Evolutionary conservation across 1,140 invertebrate species (phyloP).

Genomic region (Asobara japonica): DNA sequence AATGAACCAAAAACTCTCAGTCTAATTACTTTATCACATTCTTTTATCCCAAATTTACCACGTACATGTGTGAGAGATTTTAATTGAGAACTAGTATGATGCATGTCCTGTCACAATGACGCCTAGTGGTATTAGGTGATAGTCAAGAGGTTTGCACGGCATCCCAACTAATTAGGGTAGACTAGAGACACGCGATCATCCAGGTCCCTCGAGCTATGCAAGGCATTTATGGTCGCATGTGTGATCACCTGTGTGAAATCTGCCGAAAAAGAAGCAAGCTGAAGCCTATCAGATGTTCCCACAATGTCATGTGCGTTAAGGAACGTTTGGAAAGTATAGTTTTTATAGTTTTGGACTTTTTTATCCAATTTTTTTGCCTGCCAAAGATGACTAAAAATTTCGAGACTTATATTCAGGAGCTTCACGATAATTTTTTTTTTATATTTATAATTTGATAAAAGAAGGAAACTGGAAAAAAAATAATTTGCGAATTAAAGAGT

Average conservation of each 20-base stretch:
- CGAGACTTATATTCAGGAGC: too few species aligned
- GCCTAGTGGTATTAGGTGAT: conserved; percentile 24
- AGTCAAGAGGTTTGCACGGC: conserved; percentile 25
- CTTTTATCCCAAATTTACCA: neutral
- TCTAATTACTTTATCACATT: neutral
- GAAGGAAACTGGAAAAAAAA: too few species aligned
- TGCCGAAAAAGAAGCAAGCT: neutral
- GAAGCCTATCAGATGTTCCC: too few species aligned
- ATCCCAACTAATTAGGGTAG: conserved; percentile 52
- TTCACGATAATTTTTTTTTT: too few species aligned
- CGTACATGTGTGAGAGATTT: neutral
- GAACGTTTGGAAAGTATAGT: too few species aligned
- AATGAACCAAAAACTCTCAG: neutral
- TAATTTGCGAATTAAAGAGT: too few species aligned
- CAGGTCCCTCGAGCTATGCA: neutral
- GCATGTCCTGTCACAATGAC: conserved; percentile 28
- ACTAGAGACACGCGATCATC: conserved; percentile 52
- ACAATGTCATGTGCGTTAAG: too few species aligned
- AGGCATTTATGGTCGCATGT: neutral
- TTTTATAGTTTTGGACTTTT: too few species aligned
- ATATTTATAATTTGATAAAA: too few species aligned
- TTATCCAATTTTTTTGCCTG: too few species aligned
- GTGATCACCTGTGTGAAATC: neutral
- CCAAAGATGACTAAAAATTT: too few species aligned
- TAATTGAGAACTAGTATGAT: conserved; percentile 18